phyloP scores from a whole-genome alignment of 2,113 vertebrate genomes.

The Desmodus rotundus region DNA sequence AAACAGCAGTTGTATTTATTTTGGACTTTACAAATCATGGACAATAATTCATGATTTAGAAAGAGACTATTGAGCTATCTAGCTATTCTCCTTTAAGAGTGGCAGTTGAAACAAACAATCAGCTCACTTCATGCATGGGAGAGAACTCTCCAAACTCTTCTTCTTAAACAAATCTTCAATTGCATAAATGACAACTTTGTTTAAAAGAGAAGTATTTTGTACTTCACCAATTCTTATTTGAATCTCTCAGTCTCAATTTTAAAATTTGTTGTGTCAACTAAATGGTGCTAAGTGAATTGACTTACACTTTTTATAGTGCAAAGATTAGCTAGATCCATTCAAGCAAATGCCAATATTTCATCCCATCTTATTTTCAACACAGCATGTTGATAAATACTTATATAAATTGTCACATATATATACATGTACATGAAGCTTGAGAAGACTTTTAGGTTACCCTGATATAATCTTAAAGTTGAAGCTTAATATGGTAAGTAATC shows the following conservation, averaged over 20 bases:
- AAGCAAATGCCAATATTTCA: conserved; percentile 67
- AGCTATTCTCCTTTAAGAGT: neutral
- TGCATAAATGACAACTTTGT: conserved; percentile 42
- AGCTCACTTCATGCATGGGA: conserved; percentile 29
- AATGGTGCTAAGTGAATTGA: conserved; percentile 64
- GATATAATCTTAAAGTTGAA: conserved; percentile 48
- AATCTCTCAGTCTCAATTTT: conserved; percentile 72
- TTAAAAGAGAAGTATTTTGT: conserved; percentile 63
- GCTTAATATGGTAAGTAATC: conserved; percentile 46
- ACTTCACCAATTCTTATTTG: conserved; percentile 62
- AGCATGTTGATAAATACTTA: conserved; percentile 48
- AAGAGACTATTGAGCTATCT: neutral
- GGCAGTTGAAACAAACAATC: conserved; percentile 34
- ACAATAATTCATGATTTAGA: neutral
- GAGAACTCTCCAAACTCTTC: conserved; percentile 43
- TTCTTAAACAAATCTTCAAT: conserved; percentile 57
- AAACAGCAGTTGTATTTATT: conserved; percentile 30
- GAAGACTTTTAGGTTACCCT: conserved; percentile 37
- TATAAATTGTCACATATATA: neutral
- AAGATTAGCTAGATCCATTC: conserved; percentile 71
- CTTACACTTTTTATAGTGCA: conserved; percentile 63
- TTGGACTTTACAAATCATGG: conserved; percentile 16
- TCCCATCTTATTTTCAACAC: conserved; percentile 67
- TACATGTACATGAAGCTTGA: neutral
- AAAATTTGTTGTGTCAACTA: conserved; percentile 57